These are phyloP conservation scores for Gallinago stenura DNA, from an alignment of 2,797 vertebrate genomes.

Conservation along the genomic window DNA sequence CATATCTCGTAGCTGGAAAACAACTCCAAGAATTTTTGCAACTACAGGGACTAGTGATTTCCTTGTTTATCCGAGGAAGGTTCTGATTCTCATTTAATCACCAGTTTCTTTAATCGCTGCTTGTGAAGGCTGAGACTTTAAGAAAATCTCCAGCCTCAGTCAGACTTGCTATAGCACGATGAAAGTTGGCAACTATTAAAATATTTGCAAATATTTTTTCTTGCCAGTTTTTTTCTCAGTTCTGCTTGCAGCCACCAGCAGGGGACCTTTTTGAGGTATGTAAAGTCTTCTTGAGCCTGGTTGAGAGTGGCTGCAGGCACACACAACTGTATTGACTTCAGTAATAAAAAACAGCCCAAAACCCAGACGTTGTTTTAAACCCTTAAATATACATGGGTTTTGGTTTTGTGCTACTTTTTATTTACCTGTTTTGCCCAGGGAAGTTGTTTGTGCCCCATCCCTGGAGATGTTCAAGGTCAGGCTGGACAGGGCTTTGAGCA, in stretches of 20 bases:
- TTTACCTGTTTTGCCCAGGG: not conserved
- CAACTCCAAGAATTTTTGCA: not conserved
- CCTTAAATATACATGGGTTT: not conserved
- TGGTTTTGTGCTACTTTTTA: not conserved
- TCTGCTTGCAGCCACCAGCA: not conserved
- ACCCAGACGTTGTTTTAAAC: not conserved
- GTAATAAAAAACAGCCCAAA: not conserved
- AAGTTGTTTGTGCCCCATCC: not conserved
- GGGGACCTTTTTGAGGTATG: not conserved
- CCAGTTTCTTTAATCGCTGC: not conserved
- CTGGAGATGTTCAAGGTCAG: not conserved
- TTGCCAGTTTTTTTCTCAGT: not conserved
- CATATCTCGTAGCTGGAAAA: not conserved
- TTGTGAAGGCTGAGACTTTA: not conserved
- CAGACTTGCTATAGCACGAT: not conserved
- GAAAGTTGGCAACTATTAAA: conserved; percentile 34
- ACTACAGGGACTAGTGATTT: not conserved
- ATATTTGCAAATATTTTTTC: not conserved
- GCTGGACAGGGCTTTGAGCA: not conserved
- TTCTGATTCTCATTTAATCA: not conserved
- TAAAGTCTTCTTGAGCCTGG: not conserved
- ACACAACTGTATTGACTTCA: not conserved
- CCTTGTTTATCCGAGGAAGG: not conserved
- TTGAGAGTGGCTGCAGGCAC: not conserved
- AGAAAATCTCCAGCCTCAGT: not conserved